Evolutionary conservation across 2,113 vertebrate species (phyloP).

Genomic region (Procavia capensis): DNA sequence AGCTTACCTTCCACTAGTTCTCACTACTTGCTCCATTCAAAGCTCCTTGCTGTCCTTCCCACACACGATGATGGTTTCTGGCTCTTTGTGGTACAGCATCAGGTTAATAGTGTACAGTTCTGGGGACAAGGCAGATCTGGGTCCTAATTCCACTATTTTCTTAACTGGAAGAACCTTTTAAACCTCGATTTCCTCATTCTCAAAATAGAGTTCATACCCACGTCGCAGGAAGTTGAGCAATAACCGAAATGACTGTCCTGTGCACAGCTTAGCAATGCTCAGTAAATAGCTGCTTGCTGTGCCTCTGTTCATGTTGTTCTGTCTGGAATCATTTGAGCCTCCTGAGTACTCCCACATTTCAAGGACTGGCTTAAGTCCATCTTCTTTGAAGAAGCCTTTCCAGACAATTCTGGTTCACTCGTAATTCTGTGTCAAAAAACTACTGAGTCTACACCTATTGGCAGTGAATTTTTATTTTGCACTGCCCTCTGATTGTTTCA

Average conservation of each 20-base stretch:
- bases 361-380: constrained; percentile 1
- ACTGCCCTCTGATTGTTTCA: constrained; percentile 30
- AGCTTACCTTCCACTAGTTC: constrained; percentile 33
- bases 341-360: not conserved
- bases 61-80: not conserved
- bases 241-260: constrained; percentile 57
- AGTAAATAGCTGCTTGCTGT: constrained; percentile 41
- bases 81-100: not conserved
- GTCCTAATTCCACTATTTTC: constrained; percentile 22
- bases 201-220: constrained; percentile 31
- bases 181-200: constrained; percentile 2
- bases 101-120: constrained; percentile 34
- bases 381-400: not conserved
- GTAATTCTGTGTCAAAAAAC: constrained; percentile 45
- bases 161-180: constrained; percentile 31
- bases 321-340: constrained; percentile 3
- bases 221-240: constrained; percentile 16
- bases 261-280: not conserved
- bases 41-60: constrained; percentile 12
- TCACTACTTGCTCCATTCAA: not conserved
- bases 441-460: not conserved
- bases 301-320: constrained; percentile 17
- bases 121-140: not conserved
- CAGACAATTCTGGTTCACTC: constrained; percentile 43
- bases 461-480: constrained; percentile 40